Conservation (phyloP, 2,113 vertebrate genomes). For the Baryphthengus martii region DNA sequence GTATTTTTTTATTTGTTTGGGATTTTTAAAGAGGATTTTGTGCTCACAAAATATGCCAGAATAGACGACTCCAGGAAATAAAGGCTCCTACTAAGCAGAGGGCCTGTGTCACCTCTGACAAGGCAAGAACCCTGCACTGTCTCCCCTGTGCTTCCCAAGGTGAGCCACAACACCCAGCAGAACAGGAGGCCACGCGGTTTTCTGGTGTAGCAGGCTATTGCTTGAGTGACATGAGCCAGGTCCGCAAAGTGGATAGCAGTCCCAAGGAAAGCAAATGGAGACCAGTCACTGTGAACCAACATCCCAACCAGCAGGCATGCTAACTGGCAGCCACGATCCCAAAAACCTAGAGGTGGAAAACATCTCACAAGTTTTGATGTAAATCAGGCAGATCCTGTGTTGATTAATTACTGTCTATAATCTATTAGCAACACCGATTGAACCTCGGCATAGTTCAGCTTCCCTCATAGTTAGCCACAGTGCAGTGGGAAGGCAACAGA, state of each 20-base stretch:
- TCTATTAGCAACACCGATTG: not conserved
- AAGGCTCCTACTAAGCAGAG: not conserved
- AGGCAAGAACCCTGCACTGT: not conserved
- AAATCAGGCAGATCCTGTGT: not conserved
- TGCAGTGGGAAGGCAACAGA: not conserved
- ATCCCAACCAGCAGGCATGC: not conserved
- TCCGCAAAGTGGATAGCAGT: not conserved
- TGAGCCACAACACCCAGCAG: not conserved
- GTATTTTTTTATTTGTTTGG: not conserved
- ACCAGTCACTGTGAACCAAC: not conserved
- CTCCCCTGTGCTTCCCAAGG: not conserved
- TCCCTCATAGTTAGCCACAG: not conserved
- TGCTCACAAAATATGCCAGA: not conserved
- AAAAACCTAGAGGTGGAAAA: not conserved
- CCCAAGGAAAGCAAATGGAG: not conserved
- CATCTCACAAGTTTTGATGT: not conserved
- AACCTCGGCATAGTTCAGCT: accelerated
- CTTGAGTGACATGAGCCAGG: not conserved
- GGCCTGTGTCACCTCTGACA: not conserved
- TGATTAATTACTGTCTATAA: not conserved
- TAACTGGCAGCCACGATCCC: not conserved
- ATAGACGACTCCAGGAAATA: not conserved
- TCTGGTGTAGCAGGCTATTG: not conserved
- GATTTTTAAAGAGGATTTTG: conserved; percentile 6
- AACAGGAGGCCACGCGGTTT: not conserved